Percentiles rank a stretch among this genome's conserved stretches.
Conservation (phyloP, 1,140 invertebrate species). For the Caenorhabditis tropicalis region DNA sequence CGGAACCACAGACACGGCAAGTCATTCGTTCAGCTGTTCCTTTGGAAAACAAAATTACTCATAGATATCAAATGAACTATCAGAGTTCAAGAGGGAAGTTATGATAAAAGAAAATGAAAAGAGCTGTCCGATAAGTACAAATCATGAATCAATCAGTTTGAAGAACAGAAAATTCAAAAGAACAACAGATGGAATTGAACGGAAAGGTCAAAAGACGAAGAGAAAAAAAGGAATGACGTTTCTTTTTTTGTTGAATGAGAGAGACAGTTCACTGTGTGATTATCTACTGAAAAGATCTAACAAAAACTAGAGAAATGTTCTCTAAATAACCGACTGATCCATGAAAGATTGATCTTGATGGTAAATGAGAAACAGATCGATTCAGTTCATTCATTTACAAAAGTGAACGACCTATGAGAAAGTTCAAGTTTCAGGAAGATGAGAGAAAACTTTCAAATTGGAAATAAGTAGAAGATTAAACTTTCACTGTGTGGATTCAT, state of each 20-base stretch:
- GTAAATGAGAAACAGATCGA: not conserved
- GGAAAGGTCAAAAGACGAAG: not conserved
- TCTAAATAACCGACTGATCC: not conserved
- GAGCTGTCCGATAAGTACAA: too few species aligned
- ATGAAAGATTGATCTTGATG: not conserved
- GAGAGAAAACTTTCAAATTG: too few species aligned
- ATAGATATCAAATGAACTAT: not conserved
- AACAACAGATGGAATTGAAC: not conserved
- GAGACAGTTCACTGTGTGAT: not conserved
- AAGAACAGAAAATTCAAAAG: not conserved
- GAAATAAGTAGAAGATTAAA: too few species aligned
- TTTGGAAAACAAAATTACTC: not conserved
- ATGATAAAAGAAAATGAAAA: not conserved
- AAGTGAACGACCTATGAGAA: too few species aligned
- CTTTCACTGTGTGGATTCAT: too few species aligned
- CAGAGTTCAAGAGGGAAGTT: too few species aligned
- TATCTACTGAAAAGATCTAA: not conserved
- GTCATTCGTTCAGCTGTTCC: not conserved
- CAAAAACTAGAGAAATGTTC: not conserved
- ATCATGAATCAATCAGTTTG: too few species aligned
- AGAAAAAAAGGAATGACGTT: not conserved
- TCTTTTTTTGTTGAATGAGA: not conserved
- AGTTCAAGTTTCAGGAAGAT: too few species aligned
- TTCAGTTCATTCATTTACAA: too few species aligned
- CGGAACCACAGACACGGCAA: not conserved